A percentile compares a stretch with the other conserved stretches of the same genome.
Conservation (phyloP, 2,797 vertebrate genomes). For the Potorous gilbertii region DNA sequence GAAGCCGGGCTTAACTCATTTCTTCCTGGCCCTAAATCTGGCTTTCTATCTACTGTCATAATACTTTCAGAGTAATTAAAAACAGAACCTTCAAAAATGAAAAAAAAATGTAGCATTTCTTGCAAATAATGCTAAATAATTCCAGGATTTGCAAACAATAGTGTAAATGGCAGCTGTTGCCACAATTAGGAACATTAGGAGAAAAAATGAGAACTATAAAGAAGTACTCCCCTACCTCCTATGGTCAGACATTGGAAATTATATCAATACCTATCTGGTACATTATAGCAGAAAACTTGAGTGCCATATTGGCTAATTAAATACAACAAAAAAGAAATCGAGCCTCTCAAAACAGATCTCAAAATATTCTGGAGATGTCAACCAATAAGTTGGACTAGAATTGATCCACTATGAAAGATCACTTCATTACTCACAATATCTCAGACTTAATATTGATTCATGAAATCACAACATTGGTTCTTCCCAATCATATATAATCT, state of each 20-base stretch:
- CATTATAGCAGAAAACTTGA: neutral
- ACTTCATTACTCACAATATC: neutral
- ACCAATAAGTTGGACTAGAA: neutral
- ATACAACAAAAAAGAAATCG: neutral
- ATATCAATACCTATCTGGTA: neutral
- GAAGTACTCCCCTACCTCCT: neutral
- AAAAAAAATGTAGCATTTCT: too few species aligned
- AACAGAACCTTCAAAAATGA: too few species aligned
- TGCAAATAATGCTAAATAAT: too few species aligned
- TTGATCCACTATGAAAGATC: neutral
- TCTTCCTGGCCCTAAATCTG: too few species aligned
- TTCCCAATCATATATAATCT: neutral
- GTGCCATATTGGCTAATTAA: neutral
- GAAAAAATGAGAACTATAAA: neutral
- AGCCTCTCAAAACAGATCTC: neutral
- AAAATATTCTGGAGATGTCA: neutral
- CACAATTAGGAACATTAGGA: too few species aligned
- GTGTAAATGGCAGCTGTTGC: too few species aligned
- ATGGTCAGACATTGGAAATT: neutral
- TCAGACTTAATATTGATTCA: neutral
- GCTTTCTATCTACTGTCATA: too few species aligned
- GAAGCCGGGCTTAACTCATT: too few species aligned
- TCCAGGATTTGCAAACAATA: too few species aligned
- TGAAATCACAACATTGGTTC: neutral
- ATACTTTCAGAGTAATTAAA: too few species aligned